Conservation (phyloP, 1,140 invertebrate species). For the Aporrectodea caliginosa region DNA sequence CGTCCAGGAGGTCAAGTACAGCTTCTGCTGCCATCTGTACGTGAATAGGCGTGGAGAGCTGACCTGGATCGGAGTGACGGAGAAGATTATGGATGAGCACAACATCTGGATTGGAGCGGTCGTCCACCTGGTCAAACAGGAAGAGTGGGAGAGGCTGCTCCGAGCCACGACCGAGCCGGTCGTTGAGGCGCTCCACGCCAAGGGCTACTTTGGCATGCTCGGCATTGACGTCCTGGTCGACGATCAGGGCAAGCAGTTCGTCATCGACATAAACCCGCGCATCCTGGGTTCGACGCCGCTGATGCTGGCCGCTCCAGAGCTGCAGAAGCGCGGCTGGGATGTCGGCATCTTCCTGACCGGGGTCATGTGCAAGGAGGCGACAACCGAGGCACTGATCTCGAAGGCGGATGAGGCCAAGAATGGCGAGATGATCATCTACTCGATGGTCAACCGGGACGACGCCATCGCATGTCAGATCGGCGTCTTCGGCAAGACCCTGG, state of each 20-base stretch:
- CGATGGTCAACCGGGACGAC: not conserved
- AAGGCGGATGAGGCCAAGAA: constrained; percentile 5
- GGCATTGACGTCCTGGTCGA: constrained; percentile 4
- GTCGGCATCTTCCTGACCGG: not conserved
- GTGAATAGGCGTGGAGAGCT: not conserved
- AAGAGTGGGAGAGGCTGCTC: not conserved
- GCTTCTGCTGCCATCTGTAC: constrained; percentile 10
- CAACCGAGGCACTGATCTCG: not conserved
- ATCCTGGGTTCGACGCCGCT: constrained; percentile 10
- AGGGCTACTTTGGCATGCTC: constrained; percentile 6
- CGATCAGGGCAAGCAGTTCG: not conserved
- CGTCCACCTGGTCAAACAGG: not conserved
- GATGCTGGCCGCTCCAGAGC: not conserved
- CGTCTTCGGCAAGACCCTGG: not conserved
- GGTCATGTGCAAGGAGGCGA: not conserved
- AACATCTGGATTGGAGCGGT: constrained; percentile 8
- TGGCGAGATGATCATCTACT: constrained; percentile 8
- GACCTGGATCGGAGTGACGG: constrained; percentile 10
- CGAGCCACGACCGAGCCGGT: not conserved
- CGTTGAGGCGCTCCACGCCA: not conserved
- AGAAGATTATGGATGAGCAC: constrained; percentile 2
- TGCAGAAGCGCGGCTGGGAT: constrained; percentile 7
- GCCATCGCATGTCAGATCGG: not conserved
- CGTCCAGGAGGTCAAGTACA: not conserved
- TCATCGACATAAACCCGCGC: constrained; percentile 6